Base-by-base conservation (phyloP, 2,113 vertebrate species). In the Spea multiplicata region DNA sequence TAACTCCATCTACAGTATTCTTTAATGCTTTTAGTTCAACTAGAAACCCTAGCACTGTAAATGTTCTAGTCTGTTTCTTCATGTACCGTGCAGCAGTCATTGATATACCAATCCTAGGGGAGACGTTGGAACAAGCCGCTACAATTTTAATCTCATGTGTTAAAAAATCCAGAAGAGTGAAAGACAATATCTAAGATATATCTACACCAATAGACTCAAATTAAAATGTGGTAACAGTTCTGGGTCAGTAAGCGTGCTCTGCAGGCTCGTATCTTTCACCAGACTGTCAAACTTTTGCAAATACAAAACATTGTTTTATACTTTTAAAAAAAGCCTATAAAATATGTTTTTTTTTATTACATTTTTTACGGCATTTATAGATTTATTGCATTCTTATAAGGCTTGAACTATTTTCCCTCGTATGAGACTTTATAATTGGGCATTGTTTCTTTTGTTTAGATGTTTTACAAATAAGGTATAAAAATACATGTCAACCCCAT, bases 201-300 rank as follows among this genome's bases (percentile, higher is more conserved):
- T 71, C 48, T 9, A 53, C 50, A 71, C 6, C n/a, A 53, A 53
- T 8, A 71, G 69, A 53, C 9, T 8, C 48, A 10, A 71, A 71
- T 71, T 30, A 71, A 17, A 44, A 71, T 30, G 69, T 71, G 69
- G 50, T 71, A 52, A 71, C 17, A 71, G 48, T 12, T 53, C 49
- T 71, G 49, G 49, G 48, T 71, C 69, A 71, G 53, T 71, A 71
- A 71, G 1, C 14, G 30, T 30, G 10, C 50, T 53, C 8, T 4
- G 69, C 53, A 71, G 49, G 69, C 49, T 71, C 30, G 44, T 16
- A 71, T 71, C 69, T 53, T 10, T 71, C 47, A 71, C 50, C 49
- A 16, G 49, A 30, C 16, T 71, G 69, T 52, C 49, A 71, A 71
- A 50, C 10, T 13, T 59, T 12, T 53, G 55, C 55, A 59, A 59